Conservation (phyloP, 2,113 vertebrate species). For the Phainopepla nitens region DNA sequence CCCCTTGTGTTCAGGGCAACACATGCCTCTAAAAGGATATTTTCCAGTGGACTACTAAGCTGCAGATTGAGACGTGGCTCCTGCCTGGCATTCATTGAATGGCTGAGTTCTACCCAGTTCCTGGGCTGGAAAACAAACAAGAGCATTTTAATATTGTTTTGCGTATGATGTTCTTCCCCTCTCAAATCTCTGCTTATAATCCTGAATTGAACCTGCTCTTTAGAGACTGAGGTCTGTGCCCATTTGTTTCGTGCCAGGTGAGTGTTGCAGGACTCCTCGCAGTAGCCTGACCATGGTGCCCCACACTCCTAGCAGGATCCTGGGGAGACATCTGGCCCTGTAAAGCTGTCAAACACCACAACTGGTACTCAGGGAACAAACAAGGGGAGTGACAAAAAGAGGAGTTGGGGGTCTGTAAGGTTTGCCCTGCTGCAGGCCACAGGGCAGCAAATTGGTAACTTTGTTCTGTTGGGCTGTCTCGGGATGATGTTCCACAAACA, state of each 20-base stretch:
- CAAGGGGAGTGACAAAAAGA: neutral
- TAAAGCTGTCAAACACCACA: fast-evolving
- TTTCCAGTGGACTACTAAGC: neutral
- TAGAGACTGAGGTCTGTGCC: neutral
- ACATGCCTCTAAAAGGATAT: neutral
- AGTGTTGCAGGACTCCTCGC: neutral
- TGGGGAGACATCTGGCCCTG: neutral
- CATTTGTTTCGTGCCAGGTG: neutral
- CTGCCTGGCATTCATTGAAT: neutral
- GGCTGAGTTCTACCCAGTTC: neutral
- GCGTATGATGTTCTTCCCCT: neutral
- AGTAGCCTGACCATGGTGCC: fast-evolving
- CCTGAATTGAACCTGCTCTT: neutral
- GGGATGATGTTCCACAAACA: neutral
- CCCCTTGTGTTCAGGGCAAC: neutral
- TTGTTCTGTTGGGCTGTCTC: neutral
- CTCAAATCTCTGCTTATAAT: neutral
- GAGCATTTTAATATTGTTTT: neutral
- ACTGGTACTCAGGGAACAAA: neutral
- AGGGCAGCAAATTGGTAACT: neutral
- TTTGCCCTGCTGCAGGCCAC: neutral
- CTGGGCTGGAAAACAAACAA: neutral
- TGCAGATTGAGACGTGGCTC: neutral
- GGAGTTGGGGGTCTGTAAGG: neutral
- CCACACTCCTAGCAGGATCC: neutral